Percentiles rank a stretch among this genome's conserved stretches.
Evolutionary conservation across 92 coral and sea anemone species (phyloP).

Genomic region (Siderastrea radians): DNA sequence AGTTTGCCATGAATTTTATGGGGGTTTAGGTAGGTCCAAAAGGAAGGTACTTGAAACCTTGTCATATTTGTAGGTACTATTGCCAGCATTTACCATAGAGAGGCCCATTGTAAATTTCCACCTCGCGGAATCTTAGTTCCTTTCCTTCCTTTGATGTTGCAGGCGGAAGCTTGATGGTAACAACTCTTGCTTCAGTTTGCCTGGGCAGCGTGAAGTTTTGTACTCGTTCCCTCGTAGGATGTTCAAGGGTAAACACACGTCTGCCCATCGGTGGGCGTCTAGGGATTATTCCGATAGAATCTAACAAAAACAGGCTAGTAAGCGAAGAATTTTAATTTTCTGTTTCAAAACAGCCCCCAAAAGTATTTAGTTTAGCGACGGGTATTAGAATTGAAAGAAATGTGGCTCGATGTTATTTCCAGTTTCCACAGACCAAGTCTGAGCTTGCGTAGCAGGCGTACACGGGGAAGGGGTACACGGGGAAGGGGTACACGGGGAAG

Average conservation of each 20-base stretch:
- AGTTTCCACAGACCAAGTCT: too few relatives aligned
- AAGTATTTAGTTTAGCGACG: too few relatives aligned
- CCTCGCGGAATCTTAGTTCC: slow-evolving; percentile 8
- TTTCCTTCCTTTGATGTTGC: background rate
- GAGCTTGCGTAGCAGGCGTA: too few relatives aligned
- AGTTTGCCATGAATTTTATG: too few relatives aligned
- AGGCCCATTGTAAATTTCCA: slow-evolving; percentile 12
- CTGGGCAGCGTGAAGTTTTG: background rate
- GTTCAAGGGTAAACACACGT: background rate
- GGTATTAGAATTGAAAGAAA: too few relatives aligned
- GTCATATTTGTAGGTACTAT: background rate
- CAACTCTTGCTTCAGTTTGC: background rate
- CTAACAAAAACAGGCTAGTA: background rate
- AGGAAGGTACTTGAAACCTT: too few relatives aligned
- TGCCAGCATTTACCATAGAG: background rate
- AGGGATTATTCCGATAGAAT: background rate
- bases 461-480: too few relatives aligned
- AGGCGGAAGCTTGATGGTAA: background rate
- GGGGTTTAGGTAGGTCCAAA: too few relatives aligned
- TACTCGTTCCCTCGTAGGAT: background rate
- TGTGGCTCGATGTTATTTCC: too few relatives aligned
- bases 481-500: too few relatives aligned
- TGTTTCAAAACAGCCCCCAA: too few relatives aligned
- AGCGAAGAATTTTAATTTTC: too few relatives aligned
- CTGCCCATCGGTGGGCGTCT: background rate